These are phyloP conservation scores for Camelus bactrianus DNA, from an alignment of 2,113 vertebrate genomes.

Conservation along the genomic window DNA sequence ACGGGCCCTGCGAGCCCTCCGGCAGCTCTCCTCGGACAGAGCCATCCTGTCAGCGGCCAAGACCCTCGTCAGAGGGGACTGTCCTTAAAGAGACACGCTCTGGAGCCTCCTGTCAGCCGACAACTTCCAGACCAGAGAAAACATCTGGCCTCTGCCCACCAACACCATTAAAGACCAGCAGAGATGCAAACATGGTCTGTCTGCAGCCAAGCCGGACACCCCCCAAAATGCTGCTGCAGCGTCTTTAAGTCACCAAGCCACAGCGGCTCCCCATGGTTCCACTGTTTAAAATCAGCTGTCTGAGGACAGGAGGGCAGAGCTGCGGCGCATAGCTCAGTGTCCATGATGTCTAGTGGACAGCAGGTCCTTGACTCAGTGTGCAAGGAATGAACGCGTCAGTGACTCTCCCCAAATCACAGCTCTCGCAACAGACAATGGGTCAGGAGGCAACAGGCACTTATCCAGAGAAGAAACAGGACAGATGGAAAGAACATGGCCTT, in stretches of 20 bases:
- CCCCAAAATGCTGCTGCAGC: not conserved
- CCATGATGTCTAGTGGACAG: not conserved
- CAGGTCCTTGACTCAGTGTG: not conserved
- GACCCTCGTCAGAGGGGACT: not conserved
- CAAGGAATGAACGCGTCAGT: not conserved
- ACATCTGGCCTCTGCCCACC: not conserved
- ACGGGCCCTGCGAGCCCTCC: not conserved
- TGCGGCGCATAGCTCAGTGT: accelerated
- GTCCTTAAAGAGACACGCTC: not conserved
- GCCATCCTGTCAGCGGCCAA: accelerated
- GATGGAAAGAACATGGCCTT: not conserved
- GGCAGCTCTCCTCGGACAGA: not conserved
- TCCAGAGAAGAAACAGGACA: not conserved
- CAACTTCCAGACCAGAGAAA: not conserved
- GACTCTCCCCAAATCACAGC: not conserved
- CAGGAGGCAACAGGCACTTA: not conserved
- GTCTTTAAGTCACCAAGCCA: accelerated
- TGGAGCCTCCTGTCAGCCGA: not conserved
- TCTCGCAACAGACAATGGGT: accelerated
- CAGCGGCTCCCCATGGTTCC: accelerated
- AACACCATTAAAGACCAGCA: not conserved
- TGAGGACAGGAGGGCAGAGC: accelerated
- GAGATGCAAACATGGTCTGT: too few species aligned
- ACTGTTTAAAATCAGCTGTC: too few species aligned
- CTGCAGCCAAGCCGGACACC: not conserved